Evolutionary conservation across 2,797 vertebrate genomes (phyloP).

Genomic region (Pangasius macronema): DNA sequence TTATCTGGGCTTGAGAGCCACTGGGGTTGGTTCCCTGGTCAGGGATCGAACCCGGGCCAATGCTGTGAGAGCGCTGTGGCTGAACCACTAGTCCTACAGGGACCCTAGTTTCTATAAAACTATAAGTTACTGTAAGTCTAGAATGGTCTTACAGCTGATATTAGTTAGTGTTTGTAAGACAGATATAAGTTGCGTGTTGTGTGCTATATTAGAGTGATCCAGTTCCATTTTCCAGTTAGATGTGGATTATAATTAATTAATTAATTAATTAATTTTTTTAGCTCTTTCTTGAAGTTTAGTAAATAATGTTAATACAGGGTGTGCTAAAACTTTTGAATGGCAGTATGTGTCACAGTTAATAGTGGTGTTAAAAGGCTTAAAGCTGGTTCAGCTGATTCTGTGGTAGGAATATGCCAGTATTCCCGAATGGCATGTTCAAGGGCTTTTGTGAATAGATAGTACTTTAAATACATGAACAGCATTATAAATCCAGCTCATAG

Average conservation of each 20-base stretch:
- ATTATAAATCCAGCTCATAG: neutral
- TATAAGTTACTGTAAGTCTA: neutral
- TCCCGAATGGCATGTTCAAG: neutral
- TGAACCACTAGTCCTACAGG: too few species aligned
- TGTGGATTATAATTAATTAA: neutral
- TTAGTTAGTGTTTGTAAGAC: neutral
- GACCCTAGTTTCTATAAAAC: neutral
- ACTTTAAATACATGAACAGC: neutral
- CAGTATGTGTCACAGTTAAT: neutral
- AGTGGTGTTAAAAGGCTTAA: neutral
- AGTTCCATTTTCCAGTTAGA: neutral
- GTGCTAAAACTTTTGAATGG: neutral
- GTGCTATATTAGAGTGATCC: neutral
- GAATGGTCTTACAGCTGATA: neutral
- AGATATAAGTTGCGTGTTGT: neutral
- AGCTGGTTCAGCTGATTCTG: neutral
- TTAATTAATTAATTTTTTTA: too few species aligned
- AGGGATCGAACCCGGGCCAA: too few species aligned
- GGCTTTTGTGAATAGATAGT: neutral
- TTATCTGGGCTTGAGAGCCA: too few species aligned
- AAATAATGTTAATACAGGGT: neutral
- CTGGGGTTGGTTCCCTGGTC: too few species aligned
- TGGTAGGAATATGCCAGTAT: neutral
- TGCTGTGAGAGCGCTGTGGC: too few species aligned
- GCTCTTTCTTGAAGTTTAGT: neutral